A percentile compares a stretch with the other conserved stretches of the same genome.
phyloP scores from a whole-genome alignment of 2,113 vertebrate species.

The Equus przewalskii region DNA sequence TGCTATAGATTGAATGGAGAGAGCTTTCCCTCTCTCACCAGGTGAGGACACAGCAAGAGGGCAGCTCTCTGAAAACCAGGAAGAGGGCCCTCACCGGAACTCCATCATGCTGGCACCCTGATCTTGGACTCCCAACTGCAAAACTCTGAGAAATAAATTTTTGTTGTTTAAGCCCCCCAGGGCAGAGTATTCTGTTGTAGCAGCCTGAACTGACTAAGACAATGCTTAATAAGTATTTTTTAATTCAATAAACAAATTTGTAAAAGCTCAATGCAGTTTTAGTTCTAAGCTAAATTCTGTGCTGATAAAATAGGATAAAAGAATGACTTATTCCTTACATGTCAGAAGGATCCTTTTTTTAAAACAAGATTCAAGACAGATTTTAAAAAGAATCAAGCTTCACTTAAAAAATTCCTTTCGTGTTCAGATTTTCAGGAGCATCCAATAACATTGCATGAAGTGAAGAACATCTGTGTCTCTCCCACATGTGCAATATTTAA shows the following conservation, averaged over 20 bases:
- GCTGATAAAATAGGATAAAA: neutral
- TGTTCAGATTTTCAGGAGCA: neutral
- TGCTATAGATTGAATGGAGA: neutral
- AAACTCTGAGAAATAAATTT: neutral
- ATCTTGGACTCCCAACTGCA: neutral
- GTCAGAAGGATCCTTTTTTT: neutral
- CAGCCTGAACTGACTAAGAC: neutral
- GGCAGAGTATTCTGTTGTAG: neutral
- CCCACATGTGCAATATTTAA: neutral
- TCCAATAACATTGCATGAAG: neutral
- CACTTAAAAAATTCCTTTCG: conserved; percentile 41
- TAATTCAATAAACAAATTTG: conserved; percentile 23
- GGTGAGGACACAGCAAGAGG: neutral
- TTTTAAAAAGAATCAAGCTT: conserved; percentile 41
- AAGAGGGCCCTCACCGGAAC: neutral
- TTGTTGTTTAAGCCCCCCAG: neutral
- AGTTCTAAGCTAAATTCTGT: neutral
- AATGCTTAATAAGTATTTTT: neutral
- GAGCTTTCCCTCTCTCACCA: neutral
- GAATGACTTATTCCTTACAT: neutral
- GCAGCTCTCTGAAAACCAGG: neutral
- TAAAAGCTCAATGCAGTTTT: conserved; percentile 17
- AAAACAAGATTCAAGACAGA: conserved; percentile 45
- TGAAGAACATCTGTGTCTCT: neutral
- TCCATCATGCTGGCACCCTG: neutral